A percentile compares a stretch with the other conserved stretches of the same genome.
Evolutionary conservation across 1,140 invertebrate species (phyloP).

Genomic region (Adoxophyes honmai): DNA sequence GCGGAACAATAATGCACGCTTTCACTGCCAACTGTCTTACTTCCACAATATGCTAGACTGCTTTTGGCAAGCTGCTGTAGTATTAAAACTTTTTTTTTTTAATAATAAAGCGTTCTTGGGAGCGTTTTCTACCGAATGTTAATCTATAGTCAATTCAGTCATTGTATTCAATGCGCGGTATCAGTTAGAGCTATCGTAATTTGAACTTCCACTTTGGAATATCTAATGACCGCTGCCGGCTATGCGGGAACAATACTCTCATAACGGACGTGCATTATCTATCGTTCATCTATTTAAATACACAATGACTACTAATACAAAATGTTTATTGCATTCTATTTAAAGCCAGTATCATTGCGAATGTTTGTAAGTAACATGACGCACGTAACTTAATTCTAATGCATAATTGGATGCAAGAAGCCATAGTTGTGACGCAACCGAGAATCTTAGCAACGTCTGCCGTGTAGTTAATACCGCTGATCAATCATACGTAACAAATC

Average conservation of each 20-base stretch:
- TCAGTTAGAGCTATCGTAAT: conserved; percentile 5
- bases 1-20: conserved; percentile 8
- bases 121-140: background rate
- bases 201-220: background rate
- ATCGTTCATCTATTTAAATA: conserved; percentile 9
- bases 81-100: too few species aligned
- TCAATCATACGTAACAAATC: background rate
- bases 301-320: background rate
- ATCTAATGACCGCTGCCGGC: conserved; percentile 2
- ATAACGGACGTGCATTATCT: conserved; percentile 10
- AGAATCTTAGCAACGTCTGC: background rate
- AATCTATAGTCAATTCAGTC: conserved; percentile 1
- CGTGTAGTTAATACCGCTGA: background rate
- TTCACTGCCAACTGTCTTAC: background rate
- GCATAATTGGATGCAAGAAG: conserved; percentile 11
- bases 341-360: background rate
- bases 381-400: conserved; percentile 1
- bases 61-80: too few species aligned
- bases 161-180: conserved; percentile 1
- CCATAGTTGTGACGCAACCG: conserved; percentile 3
- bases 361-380: background rate
- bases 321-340: background rate
- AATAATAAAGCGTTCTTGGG: too few species aligned
- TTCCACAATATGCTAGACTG: too few species aligned
- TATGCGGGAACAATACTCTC: background rate